Percentiles rank a stretch among this genome's conserved stretches.
phyloP scores from a whole-genome alignment of 1,140 invertebrate genomes.

The Ostrea edulis region DNA sequence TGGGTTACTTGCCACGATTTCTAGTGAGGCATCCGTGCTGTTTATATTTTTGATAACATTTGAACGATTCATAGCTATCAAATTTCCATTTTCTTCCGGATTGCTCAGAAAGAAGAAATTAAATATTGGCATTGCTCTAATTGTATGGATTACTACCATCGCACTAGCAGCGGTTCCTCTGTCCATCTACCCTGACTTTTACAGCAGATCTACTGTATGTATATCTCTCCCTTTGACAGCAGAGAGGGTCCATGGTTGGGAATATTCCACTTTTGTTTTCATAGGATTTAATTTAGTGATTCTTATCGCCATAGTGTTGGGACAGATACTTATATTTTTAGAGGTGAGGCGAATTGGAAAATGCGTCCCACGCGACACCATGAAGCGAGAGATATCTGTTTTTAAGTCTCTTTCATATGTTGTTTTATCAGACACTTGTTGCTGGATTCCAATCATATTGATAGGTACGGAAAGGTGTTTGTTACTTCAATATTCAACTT shows the following conservation, averaged over 20 bases:
- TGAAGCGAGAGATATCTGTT: slow-evolving; percentile 71
- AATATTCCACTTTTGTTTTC: slow-evolving; percentile 78
- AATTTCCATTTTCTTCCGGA: slow-evolving; percentile 63
- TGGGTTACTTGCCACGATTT: slow-evolving; percentile 67
- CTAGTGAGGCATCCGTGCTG: slow-evolving; percentile 66
- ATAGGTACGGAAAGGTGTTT: slow-evolving; percentile 53
- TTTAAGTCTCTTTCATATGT: slow-evolving; percentile 74
- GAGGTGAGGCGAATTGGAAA: slow-evolving; percentile 82
- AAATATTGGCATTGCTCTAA: background rate
- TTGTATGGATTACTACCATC: slow-evolving; percentile 33
- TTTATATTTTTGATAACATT: slow-evolving; percentile 69
- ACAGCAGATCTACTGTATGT: slow-evolving; percentile 77
- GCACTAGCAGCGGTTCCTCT: slow-evolving; percentile 22
- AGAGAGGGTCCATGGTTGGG: slow-evolving; percentile 74
- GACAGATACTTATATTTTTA: slow-evolving; percentile 84
- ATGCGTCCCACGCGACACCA: slow-evolving; percentile 81
- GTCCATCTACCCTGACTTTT: slow-evolving; percentile 57
- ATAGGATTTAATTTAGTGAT: slow-evolving; percentile 77
- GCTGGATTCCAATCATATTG: slow-evolving; percentile 76
- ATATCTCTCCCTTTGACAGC: slow-evolving; percentile 78
- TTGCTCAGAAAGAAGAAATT: slow-evolving; percentile 39
- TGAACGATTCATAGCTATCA: slow-evolving; percentile 65
- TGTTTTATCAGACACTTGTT: slow-evolving; percentile 76
- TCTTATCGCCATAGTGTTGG: slow-evolving; percentile 78
- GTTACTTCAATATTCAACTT: no score